Evolutionary conservation across 64 coral and sea anemone species (phyloP), one percentile per base, ranked within the genome.

Genomic region (Hydrozoanthus tunicans): DNA sequence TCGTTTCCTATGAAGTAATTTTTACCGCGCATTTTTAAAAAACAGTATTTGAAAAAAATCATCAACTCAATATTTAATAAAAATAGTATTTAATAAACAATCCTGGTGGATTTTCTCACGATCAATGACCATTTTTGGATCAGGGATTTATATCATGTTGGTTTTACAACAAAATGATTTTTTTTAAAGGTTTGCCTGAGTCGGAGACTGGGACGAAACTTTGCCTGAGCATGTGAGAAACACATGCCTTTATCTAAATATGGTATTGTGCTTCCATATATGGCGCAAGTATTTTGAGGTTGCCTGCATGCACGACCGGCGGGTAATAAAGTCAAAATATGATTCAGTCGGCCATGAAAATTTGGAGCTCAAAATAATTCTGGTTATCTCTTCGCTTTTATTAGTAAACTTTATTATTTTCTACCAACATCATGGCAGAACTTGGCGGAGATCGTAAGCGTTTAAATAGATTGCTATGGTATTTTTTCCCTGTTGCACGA

Each of bases 231-330:
- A 86, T 86, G 83, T 86, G 83, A 86, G 59, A 13, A 13, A 26
- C 83, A 59, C 83, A 86, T 86, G 83, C 43, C 58, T 14, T 59
- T 86, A 43, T 72, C 83, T 56, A 73, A 74, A 86, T 86, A 73
- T 86, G 83, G 83, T 58, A 9, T 27, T 59, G 51, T 25, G 13
- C 11, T 15, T 54, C 83, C 83, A 86, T 73, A 86, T 86, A 86
- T 86, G 83, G 83, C 55, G 53, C n/a, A 53, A 25, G 79, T 27
- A 12, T 4, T 76, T 11, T 4, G 9, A 82, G 65, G 5, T 27
- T 53, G 23, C 8, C 51, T 85, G 65, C 68, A 58, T 58, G 83
- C 7, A 54, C 84, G 67, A 54, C 84, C 58, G 84, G 84, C 72
- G 12, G 58, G 7, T 12, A 9, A 4, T 3, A 32, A 58, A 55